Evolutionary conservation across 1,140 invertebrate genomes (phyloP).

Genomic region (Drosophila mauritiana): DNA sequence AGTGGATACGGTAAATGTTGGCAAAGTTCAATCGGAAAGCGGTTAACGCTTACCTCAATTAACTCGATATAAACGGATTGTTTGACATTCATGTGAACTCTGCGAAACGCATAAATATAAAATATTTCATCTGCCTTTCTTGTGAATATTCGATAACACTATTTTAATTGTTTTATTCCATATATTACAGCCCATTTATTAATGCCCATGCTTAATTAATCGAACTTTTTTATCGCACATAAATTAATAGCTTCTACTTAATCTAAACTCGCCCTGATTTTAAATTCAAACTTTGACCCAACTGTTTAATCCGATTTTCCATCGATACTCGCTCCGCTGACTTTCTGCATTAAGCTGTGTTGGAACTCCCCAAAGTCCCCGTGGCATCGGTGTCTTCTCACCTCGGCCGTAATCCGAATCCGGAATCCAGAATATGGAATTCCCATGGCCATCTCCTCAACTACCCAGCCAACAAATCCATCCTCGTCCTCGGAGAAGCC

Average conservation of each 20-base stretch:
- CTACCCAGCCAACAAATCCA: not conserved
- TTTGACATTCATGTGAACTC: not conserved
- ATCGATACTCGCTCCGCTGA: constrained; percentile 13
- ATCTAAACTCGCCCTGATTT: not conserved
- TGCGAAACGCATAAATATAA: not conserved
- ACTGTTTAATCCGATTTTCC: not conserved
- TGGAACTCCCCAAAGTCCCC: constrained; percentile 6
- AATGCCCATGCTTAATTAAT: not conserved
- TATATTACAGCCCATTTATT: constrained; percentile 4
- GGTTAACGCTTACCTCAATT: constrained; percentile 2
- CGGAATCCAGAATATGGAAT: not conserved
- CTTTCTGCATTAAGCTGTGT: constrained; percentile 7
- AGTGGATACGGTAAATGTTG: not conserved
- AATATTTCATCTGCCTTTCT: not conserved
- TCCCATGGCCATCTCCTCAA: not conserved
- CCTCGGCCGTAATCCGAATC: constrained; percentile 3
- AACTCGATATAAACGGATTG: not conserved
- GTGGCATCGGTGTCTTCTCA: constrained; percentile 19
- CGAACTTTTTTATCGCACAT: not conserved
- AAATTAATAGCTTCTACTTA: not conserved
- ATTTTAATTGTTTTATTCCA: constrained; percentile 7
- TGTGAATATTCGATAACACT: not conserved
- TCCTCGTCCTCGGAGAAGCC: not conserved
- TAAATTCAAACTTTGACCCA: not conserved
- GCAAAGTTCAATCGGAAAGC: constrained; percentile 1